Evolutionary conservation across 2,113 vertebrate genomes (phyloP).

Genomic region (Numenius arquata): DNA sequence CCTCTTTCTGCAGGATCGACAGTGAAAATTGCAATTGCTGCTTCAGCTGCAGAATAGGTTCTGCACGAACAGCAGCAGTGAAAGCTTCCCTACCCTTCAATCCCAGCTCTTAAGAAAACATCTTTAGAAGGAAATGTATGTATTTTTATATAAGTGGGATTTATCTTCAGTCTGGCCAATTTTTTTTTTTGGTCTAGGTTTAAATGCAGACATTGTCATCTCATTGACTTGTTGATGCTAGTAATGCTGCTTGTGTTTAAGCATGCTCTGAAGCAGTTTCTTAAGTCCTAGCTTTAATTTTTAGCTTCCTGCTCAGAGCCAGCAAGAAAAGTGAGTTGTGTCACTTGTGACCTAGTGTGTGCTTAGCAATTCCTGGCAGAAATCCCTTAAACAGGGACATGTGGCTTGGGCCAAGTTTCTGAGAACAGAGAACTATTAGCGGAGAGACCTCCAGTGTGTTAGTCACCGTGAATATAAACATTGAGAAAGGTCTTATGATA

Average conservation of each 20-base stretch:
- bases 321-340: fast-evolving
- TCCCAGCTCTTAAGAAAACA: background rate
- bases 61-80: background rate
- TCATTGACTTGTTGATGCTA: background rate
- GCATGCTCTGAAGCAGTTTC: background rate
- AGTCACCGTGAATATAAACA: background rate
- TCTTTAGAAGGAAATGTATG: background rate
- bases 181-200: background rate
- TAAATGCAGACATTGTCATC: background rate
- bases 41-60: background rate
- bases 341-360: background rate
- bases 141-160: background rate
- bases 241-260: background rate
- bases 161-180: background rate
- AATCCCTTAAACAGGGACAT: background rate
- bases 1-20: background rate
- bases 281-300: background rate
- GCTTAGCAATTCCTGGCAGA: background rate
- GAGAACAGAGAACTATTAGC: background rate
- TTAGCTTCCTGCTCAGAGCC: background rate
- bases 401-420: background rate
- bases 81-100: background rate
- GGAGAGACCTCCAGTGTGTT: background rate
- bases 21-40: background rate
- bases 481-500: background rate